Conservation (phyloP, 2,113 vertebrate genomes). For the Myiozetetes cayanensis region DNA sequence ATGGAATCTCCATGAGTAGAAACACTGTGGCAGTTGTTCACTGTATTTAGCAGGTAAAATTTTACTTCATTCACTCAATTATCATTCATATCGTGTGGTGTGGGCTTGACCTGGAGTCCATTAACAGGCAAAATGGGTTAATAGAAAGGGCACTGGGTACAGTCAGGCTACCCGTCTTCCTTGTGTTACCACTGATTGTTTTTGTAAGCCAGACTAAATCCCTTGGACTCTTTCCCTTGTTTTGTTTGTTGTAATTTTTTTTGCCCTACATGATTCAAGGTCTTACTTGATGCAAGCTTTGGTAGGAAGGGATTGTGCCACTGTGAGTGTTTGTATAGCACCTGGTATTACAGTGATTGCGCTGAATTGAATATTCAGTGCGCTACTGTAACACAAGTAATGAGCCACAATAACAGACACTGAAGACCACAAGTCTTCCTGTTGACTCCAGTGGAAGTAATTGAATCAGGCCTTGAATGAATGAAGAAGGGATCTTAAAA, state of each 20-base stretch:
- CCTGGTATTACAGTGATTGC: background rate
- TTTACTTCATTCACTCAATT: background rate
- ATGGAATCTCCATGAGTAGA: background rate
- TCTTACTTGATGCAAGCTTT: background rate
- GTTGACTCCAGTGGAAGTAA: slow-evolving; percentile 32
- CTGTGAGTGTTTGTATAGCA: background rate
- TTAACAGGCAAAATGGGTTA: background rate
- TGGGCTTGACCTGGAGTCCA: background rate
- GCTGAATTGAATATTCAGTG: background rate
- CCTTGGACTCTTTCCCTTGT: background rate
- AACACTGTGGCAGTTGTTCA: background rate
- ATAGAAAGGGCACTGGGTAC: background rate
- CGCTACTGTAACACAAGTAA: slow-evolving; percentile 34
- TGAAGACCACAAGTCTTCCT: slow-evolving; percentile 44
- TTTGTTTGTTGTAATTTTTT: background rate
- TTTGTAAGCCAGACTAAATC: background rate
- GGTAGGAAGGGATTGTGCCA: background rate
- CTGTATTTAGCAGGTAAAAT: background rate
- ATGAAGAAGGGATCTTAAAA: slow-evolving; percentile 38
- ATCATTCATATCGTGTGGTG: background rate
- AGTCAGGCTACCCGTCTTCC: background rate
- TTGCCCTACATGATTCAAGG: background rate
- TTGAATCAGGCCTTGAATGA: slow-evolving; percentile 33
- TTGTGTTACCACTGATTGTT: background rate
- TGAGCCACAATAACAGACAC: background rate